These are phyloP conservation scores for Semnornis frantzii DNA, from an alignment of 2,113 vertebrate genomes.

Conservation along the genomic window DNA sequence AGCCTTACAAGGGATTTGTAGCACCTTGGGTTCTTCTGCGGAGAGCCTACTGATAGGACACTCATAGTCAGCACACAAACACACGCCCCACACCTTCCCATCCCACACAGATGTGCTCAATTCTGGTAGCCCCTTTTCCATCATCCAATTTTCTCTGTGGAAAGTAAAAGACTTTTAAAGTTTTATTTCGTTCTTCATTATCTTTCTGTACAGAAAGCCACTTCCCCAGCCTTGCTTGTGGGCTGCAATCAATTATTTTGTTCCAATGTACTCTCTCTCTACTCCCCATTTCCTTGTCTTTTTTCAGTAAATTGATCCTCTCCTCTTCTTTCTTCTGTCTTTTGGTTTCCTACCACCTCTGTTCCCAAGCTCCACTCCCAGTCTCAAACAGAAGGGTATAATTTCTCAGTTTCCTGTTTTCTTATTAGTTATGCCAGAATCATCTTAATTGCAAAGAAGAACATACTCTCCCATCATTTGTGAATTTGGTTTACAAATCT, in stretches of 20 bases:
- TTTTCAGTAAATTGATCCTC: neutral
- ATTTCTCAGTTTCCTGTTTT: conserved; percentile 30
- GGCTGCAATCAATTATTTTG: neutral
- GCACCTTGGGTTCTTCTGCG: neutral
- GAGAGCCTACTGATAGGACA: neutral
- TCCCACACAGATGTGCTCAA: neutral
- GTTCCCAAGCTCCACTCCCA: neutral
- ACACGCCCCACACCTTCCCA: no score
- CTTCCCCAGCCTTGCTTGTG: neutral
- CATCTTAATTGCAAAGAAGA: conserved; percentile 42
- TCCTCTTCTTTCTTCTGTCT: neutral
- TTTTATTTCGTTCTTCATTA: neutral
- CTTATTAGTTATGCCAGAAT: conserved; percentile 26
- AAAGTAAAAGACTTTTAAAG: neutral
- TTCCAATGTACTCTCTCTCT: neutral
- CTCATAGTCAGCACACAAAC: neutral
- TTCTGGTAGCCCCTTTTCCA: neutral
- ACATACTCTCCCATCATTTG: neutral
- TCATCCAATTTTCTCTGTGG: neutral
- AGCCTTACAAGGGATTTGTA: neutral
- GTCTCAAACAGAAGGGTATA: neutral
- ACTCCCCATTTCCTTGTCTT: neutral
- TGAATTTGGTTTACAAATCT: conserved; percentile 52
- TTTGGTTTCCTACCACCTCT: neutral
- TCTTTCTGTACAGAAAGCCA: neutral